Conservation (phyloP, 2,113 vertebrate species). For the Dolichotis patagonum region DNA sequence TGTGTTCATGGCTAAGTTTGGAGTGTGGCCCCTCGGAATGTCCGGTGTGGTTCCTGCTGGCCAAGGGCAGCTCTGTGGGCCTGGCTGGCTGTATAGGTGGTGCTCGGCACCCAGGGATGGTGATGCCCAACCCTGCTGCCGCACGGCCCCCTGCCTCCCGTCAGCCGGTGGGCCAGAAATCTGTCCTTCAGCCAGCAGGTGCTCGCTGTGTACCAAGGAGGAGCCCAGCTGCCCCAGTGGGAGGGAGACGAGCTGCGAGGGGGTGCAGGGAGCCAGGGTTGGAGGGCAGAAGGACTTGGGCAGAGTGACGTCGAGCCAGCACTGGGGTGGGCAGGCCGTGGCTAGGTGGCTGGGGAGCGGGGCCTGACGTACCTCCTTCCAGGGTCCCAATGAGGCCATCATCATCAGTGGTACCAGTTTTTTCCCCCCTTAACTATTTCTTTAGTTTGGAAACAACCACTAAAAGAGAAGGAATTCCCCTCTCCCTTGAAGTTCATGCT, state of each 20-base stretch:
- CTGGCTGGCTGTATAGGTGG: not conserved
- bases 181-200: fast-evolving
- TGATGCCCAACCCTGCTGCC: no score
- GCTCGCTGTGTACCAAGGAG: not conserved
- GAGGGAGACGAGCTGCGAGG: no score
- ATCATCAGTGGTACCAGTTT: fast-evolving
- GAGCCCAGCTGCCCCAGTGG: not conserved
- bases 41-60: fast-evolving
- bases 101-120: not conserved
- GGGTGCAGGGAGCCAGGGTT: not conserved
- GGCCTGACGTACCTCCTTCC: no score
- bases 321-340: not conserved
- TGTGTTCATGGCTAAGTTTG: not conserved
- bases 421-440: not conserved
- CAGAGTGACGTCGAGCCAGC: fast-evolving
- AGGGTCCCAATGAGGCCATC: fast-evolving
- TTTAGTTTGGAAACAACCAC: not conserved
- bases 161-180: not conserved
- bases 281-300: not conserved
- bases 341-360: fast-evolving
- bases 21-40: not conserved
- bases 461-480: not conserved
- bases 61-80: not conserved
- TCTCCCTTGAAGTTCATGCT: not conserved
- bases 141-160: fast-evolving